These are phyloP conservation scores for Galaxias olidus DNA, from an alignment of 2,797 vertebrate species.

Conservation along the genomic window DNA sequence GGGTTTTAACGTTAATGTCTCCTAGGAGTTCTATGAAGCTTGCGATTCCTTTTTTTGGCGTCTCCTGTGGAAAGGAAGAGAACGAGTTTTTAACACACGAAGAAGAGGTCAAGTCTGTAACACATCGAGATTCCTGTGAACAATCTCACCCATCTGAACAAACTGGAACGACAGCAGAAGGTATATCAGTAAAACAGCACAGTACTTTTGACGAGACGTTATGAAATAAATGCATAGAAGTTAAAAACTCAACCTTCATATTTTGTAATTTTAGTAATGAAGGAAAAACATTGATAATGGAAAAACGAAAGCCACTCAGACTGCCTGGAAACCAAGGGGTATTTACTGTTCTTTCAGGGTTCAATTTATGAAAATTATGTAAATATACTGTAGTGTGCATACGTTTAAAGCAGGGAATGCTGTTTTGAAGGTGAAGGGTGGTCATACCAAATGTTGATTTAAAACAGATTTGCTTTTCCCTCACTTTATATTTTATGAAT, in stretches of 20 bases:
- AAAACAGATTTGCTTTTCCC: too few relatives aligned
- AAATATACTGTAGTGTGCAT: too few relatives aligned
- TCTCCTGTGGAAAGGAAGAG: neutral
- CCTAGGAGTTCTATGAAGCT: slow-evolving; percentile 22
- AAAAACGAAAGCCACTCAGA: too few relatives aligned
- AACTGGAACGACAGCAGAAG: slow-evolving; percentile 8
- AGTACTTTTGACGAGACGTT: neutral
- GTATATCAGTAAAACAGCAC: slow-evolving; percentile 7
- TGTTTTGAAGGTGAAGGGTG: too few relatives aligned
- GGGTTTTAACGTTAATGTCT: neutral
- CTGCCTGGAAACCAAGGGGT: too few relatives aligned
- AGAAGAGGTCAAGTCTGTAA: too few relatives aligned
- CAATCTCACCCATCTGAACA: neutral
- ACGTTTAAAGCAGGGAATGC: too few relatives aligned
- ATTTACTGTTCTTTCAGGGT: too few relatives aligned
- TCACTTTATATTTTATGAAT: too few relatives aligned
- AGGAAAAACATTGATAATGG: neutral
- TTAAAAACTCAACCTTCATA: neutral
- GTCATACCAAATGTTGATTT: too few relatives aligned
- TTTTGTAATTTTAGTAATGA: neutral
- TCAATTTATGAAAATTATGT: too few relatives aligned
- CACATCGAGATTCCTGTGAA: neutral
- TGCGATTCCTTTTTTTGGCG: slow-evolving; percentile 7
- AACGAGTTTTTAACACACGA: too few relatives aligned
- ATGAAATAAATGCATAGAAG: neutral